These are phyloP conservation scores for Malacoraja senta DNA, from an alignment of 2,797 vertebrate genomes.

Conservation along the genomic window DNA sequence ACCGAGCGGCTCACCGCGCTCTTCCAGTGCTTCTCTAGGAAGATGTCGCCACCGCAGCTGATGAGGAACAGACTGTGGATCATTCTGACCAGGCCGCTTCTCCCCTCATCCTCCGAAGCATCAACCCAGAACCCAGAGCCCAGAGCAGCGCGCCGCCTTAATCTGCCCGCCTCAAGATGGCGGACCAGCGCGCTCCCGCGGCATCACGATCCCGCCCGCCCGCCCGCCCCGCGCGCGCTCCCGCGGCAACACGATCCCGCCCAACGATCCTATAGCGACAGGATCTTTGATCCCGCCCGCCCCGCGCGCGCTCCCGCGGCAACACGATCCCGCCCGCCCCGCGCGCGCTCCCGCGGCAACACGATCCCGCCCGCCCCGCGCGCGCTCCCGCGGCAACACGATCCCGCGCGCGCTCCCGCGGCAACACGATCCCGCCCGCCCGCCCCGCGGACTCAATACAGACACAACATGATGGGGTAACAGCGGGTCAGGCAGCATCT, in stretches of 20 bases:
- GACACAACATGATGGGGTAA: too few species aligned
- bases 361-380: too few species aligned
- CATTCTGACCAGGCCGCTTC: conserved; percentile 61
- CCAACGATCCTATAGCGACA: too few species aligned
- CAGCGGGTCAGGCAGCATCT: too few species aligned
- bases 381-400: too few species aligned
- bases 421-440: neutral
- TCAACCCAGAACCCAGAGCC: too few species aligned
- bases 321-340: too few species aligned
- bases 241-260: neutral
- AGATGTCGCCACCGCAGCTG: conserved; percentile 86
- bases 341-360: too few species aligned
- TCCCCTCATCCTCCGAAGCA: too few species aligned
- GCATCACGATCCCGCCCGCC: neutral
- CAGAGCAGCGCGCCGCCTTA: conserved; percentile 54
- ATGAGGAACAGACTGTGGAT: conserved; percentile 98
- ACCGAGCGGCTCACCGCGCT: conserved; percentile 89
- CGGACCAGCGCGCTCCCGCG: neutral
- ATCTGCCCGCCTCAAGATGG: conserved; percentile 46
- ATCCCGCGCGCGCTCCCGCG: too few species aligned
- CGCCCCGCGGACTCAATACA: neutral
- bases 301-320: too few species aligned
- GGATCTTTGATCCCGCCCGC: too few species aligned
- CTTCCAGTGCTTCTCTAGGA: conserved; percentile 99
- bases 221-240: neutral